Conservation (phyloP, 2,888 invertebrate genomes). For the Cephalotes varians region DNA sequence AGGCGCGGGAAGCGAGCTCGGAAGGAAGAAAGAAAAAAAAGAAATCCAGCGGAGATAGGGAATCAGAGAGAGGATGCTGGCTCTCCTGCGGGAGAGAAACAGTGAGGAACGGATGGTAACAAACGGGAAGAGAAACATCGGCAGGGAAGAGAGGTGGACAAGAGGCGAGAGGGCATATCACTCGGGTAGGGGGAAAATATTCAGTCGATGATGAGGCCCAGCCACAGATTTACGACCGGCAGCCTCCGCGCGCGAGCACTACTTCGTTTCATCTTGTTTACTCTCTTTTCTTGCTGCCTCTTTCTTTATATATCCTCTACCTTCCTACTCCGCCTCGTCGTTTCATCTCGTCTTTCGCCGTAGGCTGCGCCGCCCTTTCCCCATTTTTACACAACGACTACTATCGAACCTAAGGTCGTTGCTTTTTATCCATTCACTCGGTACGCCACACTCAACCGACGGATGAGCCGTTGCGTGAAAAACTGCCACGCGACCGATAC, state of each 20-base stretch:
- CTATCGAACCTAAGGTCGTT: constrained; percentile 66
- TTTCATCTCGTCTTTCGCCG: constrained; percentile 38
- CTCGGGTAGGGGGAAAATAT: constrained; percentile 71
- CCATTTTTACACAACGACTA: constrained; percentile 65
- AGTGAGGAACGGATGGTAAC: constrained; percentile 24
- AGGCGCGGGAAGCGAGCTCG: constrained; percentile 22
- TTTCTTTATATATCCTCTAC: constrained; percentile 49
- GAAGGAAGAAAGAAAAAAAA: constrained; percentile 19
- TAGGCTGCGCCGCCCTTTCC: constrained; percentile 41
- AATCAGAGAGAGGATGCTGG: constrained; percentile 51
- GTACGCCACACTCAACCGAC: constrained; percentile 49
- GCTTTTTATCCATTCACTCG: constrained; percentile 66
- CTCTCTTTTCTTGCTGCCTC: constrained; percentile 73
- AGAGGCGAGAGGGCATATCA: constrained; percentile 33
- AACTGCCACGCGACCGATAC: constrained; percentile 80
- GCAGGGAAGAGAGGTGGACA: constrained; percentile 46
- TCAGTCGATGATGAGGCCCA: constrained; percentile 82
- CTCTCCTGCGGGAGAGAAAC: constrained; percentile 59
- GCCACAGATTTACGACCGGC: constrained; percentile 83
- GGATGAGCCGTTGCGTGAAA: constrained; percentile 61
- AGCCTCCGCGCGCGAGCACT: constrained; percentile 77
- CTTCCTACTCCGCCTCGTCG: constrained; percentile 53
- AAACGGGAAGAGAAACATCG: constrained; percentile 52
- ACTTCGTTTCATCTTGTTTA: constrained; percentile 76
- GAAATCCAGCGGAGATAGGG: constrained; percentile 32